Percentiles rank a stretch among this genome's conserved stretches.
Conservation (phyloP, 1,140 invertebrate genomes). For the Phymastichus coffea region DNA sequence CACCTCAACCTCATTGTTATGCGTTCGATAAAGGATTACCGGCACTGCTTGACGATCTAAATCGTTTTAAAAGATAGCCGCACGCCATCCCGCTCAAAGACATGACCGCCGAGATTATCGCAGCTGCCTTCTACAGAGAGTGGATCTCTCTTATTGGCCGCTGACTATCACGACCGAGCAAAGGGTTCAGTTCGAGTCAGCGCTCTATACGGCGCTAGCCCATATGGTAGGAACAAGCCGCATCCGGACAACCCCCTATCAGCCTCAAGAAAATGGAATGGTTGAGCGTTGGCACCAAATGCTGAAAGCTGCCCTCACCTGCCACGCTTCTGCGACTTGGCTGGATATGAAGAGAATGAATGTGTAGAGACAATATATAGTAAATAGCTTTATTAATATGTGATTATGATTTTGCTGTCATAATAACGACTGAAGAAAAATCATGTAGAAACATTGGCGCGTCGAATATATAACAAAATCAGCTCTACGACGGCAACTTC, state of each 20-base stretch:
- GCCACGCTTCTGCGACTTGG: background rate
- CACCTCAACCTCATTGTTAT: background rate
- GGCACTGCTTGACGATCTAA: background rate
- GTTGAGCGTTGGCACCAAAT: background rate
- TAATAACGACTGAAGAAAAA: no score
- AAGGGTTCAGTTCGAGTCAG: background rate
- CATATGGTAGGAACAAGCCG: background rate
- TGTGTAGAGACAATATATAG: no score
- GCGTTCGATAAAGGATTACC: background rate
- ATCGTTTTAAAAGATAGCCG: no score
- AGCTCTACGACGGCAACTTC: no score
- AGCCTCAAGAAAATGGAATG: background rate
- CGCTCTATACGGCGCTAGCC: background rate
- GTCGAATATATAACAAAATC: no score
- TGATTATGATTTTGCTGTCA: no score
- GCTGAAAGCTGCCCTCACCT: background rate
- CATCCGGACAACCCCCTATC: background rate
- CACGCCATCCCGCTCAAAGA: background rate
- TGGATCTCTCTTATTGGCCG: background rate
- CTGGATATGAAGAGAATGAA: no score
- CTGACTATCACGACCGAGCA: background rate
- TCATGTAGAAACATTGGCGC: no score
- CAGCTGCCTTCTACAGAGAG: no score
- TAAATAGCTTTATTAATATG: no score
- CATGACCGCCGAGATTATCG: background rate